Conservation (phyloP, 2,888 invertebrate genomes). For the Catotricha subobsoleta region DNA sequence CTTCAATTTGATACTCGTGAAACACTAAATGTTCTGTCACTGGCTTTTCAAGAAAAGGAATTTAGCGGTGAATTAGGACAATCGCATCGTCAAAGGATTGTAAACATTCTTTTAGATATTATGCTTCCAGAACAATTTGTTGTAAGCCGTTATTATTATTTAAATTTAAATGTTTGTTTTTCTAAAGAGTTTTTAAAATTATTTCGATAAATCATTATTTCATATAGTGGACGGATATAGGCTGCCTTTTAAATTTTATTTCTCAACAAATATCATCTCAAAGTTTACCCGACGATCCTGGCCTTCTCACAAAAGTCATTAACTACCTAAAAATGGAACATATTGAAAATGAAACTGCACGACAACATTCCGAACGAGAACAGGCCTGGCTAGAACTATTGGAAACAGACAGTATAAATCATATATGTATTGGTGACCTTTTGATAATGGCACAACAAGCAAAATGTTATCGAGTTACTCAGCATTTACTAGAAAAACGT, state of each 20-base stretch:
- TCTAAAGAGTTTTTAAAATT: not conserved
- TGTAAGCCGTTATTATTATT: too few species aligned
- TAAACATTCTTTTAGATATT: slow-evolving; percentile 59
- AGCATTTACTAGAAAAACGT: slow-evolving; percentile 44
- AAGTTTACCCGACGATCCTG: slow-evolving; percentile 24
- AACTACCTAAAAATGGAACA: slow-evolving; percentile 36
- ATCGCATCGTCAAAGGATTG: slow-evolving; percentile 53
- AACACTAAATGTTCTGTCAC: slow-evolving; percentile 64
- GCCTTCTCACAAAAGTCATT: slow-evolving; percentile 40
- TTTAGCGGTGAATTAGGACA: slow-evolving; percentile 54
- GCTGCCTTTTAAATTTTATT: slow-evolving; percentile 44
- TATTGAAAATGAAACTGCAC: slow-evolving; percentile 24
- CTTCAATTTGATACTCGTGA: slow-evolving; percentile 69
- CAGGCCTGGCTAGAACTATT: slow-evolving; percentile 54
- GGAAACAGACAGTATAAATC: slow-evolving; percentile 38
- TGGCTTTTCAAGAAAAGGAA: slow-evolving; percentile 69
- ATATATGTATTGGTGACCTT: slow-evolving; percentile 39
- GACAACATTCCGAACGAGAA: slow-evolving; percentile 48
- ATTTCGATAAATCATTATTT: not conserved
- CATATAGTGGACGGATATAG: slow-evolving; percentile 32
- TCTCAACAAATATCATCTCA: slow-evolving; percentile 41
- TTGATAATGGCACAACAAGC: slow-evolving; percentile 43
- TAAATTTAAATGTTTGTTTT: too few species aligned
- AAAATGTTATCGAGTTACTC: slow-evolving; percentile 51
- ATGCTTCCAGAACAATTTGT: slow-evolving; percentile 48